These are phyloP conservation scores for Ciconia maguari DNA, from an alignment of 2,113 vertebrate species.

Conservation along the genomic window DNA sequence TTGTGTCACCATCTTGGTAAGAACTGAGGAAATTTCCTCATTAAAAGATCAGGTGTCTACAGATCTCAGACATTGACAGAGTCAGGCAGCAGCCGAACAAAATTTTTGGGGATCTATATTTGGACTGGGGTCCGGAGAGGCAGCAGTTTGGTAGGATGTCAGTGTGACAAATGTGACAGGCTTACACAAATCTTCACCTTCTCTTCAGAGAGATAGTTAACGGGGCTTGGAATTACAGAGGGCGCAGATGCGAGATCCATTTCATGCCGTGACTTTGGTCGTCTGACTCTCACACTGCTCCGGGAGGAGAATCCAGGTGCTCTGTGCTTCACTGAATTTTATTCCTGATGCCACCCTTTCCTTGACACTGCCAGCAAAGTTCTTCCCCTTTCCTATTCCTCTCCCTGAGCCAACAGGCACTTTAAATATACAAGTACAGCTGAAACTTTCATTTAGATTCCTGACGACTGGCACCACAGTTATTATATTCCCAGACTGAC, in stretches of 20 bases:
- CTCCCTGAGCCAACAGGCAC: background rate
- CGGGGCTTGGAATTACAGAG: background rate
- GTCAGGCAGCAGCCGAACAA: background rate
- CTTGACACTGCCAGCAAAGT: background rate
- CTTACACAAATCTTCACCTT: background rate
- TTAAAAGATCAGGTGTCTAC: background rate
- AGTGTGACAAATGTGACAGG: constrained; percentile 7
- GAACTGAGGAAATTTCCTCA: background rate
- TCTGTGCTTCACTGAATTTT: background rate
- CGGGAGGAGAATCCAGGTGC: background rate
- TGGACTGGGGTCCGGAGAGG: background rate
- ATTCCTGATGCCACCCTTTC: background rate
- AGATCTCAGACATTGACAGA: background rate
- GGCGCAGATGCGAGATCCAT: background rate
- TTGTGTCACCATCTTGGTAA: background rate
- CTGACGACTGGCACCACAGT: constrained; percentile 53
- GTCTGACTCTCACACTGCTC: background rate
- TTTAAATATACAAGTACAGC: constrained; percentile 39
- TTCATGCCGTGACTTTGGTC: background rate
- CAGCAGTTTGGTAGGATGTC: background rate
- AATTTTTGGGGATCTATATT: constrained; percentile 5
- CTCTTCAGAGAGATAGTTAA: background rate
- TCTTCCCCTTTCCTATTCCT: background rate
- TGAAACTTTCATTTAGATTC: constrained; percentile 54
- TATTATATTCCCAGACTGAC: constrained; percentile 60